These are phyloP conservation scores for Myopa tessellatipennis DNA, from an alignment of 2,888 invertebrate species.

Conservation along the genomic window DNA sequence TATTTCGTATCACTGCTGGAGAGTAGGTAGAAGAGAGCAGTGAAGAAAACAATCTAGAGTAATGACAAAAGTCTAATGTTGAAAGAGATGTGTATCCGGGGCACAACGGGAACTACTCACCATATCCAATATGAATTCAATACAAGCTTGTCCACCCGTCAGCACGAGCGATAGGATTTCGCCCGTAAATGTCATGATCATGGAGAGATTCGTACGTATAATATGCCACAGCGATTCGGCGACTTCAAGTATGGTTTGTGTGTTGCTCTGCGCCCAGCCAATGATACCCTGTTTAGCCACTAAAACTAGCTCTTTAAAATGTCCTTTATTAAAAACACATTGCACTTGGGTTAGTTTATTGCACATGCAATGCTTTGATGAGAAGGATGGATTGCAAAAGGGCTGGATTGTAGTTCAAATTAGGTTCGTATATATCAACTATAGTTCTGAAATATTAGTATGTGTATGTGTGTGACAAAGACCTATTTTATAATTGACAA, in stretches of 20 bases:
- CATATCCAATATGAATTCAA: constrained; percentile 87
- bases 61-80: constrained; percentile 5
- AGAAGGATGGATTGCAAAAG: background rate
- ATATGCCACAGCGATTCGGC: constrained; percentile 89
- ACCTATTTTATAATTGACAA: too few species aligned
- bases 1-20: constrained; percentile 88
- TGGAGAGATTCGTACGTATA: constrained; percentile 90
- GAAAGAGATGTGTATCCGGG: constrained; percentile 7
- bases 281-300: constrained; percentile 74
- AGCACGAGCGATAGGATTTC: constrained; percentile 88
- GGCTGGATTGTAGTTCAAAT: too few species aligned
- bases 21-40: constrained; percentile 94
- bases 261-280: constrained; percentile 88
- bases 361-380: constrained; percentile 50
- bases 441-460: too few species aligned
- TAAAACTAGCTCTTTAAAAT: constrained; percentile 69
- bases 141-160: constrained; percentile 89
- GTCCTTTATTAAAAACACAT: constrained; percentile 67
- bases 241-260: constrained; percentile 88
- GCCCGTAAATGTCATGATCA: constrained; percentile 85
- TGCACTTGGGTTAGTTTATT: constrained; percentile 62
- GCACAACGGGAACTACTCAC: constrained; percentile 68
- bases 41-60: constrained; percentile 91
- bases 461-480: too few species aligned
- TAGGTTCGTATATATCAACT: too few species aligned